Conservation (phyloP, 2,797 vertebrate genomes). For the Dicrostonyx torquatus region DNA sequence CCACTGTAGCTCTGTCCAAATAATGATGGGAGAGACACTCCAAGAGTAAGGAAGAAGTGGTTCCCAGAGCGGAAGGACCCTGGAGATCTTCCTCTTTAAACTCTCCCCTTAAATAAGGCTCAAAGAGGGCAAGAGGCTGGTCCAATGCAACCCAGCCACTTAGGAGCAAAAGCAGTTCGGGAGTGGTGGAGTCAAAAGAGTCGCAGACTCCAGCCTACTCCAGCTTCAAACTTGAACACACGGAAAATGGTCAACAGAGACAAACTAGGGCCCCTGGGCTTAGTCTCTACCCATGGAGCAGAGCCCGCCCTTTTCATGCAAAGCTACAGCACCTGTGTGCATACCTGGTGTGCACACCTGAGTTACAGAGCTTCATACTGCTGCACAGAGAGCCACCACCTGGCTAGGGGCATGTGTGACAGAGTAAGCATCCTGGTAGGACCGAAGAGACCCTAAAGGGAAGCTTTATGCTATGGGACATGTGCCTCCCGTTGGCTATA, state of each 20-base stretch:
- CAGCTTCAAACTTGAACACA: background rate
- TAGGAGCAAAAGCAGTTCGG: background rate
- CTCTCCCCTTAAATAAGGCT: background rate
- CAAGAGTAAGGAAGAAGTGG: background rate
- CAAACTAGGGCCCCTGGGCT: background rate
- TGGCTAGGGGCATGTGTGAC: too few relatives aligned
- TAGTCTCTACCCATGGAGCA: background rate
- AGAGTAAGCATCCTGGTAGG: background rate
- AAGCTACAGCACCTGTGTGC: background rate
- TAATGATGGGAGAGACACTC: background rate
- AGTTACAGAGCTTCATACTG: background rate
- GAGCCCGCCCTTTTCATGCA: background rate
- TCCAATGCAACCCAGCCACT: background rate
- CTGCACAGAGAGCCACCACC: background rate
- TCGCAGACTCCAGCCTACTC: background rate
- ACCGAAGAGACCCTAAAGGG: background rate
- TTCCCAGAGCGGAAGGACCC: background rate
- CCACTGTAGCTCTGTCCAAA: background rate
- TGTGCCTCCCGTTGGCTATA: background rate
- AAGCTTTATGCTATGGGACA: background rate
- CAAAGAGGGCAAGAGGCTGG: background rate
- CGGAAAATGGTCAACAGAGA: background rate
- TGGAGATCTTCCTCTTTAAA: background rate
- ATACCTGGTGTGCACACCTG: background rate
- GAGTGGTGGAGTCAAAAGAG: background rate